These are phyloP conservation scores for Hucho hucho DNA, from an alignment of 2,113 vertebrate genomes.

Conservation along the genomic window DNA sequence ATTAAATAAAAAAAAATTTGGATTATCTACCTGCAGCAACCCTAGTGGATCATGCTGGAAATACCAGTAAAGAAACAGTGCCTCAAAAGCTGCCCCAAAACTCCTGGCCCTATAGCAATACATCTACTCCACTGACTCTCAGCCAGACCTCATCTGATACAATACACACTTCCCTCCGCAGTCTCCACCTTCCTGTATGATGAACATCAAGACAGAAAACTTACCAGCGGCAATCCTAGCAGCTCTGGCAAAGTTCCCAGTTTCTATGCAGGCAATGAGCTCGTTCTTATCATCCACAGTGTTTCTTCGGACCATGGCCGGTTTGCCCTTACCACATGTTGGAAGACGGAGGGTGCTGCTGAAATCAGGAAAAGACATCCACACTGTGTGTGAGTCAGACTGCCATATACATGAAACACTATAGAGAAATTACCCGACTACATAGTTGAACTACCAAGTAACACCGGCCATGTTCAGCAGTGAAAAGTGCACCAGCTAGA, in stretches of 20 bases:
- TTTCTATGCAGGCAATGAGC: conserved; percentile 94
- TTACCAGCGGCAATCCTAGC: conserved; percentile 93
- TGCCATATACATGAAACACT: too few species aligned
- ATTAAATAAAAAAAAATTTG: too few species aligned
- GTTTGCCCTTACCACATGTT: conserved; percentile 93
- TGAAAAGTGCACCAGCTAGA: too few species aligned
- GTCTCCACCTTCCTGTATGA: background rate
- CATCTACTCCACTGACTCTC: background rate
- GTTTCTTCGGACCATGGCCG: conserved; percentile 89
- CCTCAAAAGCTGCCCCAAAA: too few species aligned
- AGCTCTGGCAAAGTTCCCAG: conserved; percentile 93
- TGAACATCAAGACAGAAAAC: background rate
- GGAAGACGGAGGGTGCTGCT: conserved; percentile 78
- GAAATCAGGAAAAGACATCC: background rate
- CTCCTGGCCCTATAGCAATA: too few species aligned
- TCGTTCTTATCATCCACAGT: conserved; percentile 93
- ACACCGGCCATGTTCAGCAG: too few species aligned
- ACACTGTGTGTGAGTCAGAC: background rate
- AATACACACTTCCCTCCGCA: background rate
- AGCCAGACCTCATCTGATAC: background rate
- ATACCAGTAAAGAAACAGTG: too few species aligned
- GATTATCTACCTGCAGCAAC: too few species aligned
- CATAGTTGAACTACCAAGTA: too few species aligned
- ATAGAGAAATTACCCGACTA: too few species aligned
- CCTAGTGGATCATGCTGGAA: too few species aligned